Evolutionary conservation across 2,888 invertebrate species (phyloP).

Genomic region (Leptinotarsa peninsularis): DNA sequence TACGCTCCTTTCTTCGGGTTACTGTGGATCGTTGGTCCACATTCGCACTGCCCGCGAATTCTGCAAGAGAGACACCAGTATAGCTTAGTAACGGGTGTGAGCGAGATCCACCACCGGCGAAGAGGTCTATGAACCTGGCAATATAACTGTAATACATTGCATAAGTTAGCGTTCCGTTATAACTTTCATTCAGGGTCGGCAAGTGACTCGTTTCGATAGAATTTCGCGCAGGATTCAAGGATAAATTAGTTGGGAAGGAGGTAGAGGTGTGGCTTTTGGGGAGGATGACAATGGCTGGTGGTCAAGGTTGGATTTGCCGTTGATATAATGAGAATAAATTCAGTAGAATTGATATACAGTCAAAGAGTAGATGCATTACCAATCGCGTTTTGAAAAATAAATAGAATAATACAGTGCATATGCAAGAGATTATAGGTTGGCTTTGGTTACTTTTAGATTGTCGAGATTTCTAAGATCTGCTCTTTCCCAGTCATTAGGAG

Average conservation of each 20-base stretch:
- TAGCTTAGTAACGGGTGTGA: background rate
- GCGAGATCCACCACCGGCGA: slow-evolving; percentile 28
- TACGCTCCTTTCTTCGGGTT: slow-evolving; percentile 61
- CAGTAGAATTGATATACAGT: too few relatives aligned
- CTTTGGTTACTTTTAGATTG: too few relatives aligned
- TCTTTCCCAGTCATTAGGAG: too few relatives aligned
- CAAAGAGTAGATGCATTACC: too few relatives aligned
- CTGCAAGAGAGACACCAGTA: slow-evolving; percentile 42
- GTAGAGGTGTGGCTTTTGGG: slow-evolving; percentile 24
- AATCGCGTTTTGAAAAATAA: too few relatives aligned
- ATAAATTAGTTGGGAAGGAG: slow-evolving; percentile 18
- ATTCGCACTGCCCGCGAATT: slow-evolving; percentile 52
- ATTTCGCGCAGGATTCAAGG: slow-evolving; percentile 25
- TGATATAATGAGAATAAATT: background rate
- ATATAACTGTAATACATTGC: slow-evolving; percentile 60
- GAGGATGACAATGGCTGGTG: slow-evolving; percentile 29
- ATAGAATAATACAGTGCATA: too few relatives aligned
- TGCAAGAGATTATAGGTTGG: too few relatives aligned
- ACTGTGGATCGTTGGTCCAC: slow-evolving; percentile 59
- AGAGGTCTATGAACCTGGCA: slow-evolving; percentile 56
- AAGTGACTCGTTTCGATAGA: slow-evolving; percentile 40
- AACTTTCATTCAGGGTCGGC: slow-evolving; percentile 58
- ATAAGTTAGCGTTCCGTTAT: slow-evolving; percentile 59
- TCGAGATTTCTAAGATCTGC: too few relatives aligned
- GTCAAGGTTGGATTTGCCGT: slow-evolving; percentile 35